Evolutionary conservation across 2,888 invertebrate species (phyloP), one percentile per base, ranked within the genome.

Genomic region (Thumatha senex): DNA sequence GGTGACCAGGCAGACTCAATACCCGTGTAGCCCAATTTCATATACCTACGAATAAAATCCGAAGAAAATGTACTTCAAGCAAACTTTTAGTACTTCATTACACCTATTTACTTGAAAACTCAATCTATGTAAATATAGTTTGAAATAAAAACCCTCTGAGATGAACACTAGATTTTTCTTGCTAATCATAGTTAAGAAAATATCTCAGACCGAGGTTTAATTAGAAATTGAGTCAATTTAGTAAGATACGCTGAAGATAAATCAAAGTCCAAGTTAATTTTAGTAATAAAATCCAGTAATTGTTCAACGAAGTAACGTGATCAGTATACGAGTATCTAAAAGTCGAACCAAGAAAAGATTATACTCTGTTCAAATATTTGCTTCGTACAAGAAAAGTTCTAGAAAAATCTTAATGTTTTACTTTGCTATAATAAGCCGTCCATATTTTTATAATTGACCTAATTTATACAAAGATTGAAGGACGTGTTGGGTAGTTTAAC

Each of bases 141-240:
- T 14, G 8, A 31, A 12, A 36, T 0, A 31, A 36, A 13, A 31
- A 34, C 29, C 18, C 5, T 5, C 2, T 4, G 18, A 24, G 18
- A 24, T 24, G 2, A 24, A 2, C 5, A 24, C 2, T 4, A 24
- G 18, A 5, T 24, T 4, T 24, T 4, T 24, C 18, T 24, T 24
- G 18, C 18, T 24, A 24, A 24, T 24, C 5, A 24, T 24, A 24
- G 18, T 7, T n/a, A 30, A 9, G 0, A 7, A 29, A 42, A 34
- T 44, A 45, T 38, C 39, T 44, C 18, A n/a, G 56, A 60, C 63
- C 52, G 61, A 67, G 54, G 63, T 67, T 64, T 57, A 67, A 67
- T 67, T 54, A 63, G 51, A 40, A 35, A 51, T 49, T 48, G 33
- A 53, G 9, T 18, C 29, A 13, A 33, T 47, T 5, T 51, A 49